Conservation (phyloP, 2,113 vertebrate genomes). For the Calypte anna region DNA sequence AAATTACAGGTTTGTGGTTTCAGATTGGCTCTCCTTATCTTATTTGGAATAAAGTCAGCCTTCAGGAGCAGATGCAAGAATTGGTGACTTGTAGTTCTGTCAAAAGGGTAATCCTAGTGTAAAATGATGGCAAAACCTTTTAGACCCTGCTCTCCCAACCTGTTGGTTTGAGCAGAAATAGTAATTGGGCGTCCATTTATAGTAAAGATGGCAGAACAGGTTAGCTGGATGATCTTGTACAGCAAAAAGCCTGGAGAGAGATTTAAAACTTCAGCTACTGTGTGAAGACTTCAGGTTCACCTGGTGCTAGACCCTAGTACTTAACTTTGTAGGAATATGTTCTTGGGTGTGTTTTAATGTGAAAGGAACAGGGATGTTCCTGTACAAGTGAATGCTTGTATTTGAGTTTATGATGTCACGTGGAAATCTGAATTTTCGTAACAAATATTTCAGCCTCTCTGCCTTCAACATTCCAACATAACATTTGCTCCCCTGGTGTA, state of each 20-base stretch:
- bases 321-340: not conserved
- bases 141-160: not conserved
- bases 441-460: not conserved
- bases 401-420: not conserved
- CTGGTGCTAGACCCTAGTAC: not conserved
- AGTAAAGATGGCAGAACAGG: not conserved
- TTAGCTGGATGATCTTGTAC: not conserved
- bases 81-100: fast-evolving
- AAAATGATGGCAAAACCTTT: not conserved
- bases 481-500: not conserved
- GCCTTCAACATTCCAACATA: not conserved
- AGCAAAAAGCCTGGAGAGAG: not conserved
- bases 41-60: not conserved
- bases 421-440: not conserved
- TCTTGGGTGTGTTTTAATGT: not conserved
- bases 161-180: not conserved
- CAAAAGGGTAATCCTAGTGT: not conserved
- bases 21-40: no score
- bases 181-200: not conserved
- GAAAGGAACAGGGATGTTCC: not conserved
- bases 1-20: not conserved
- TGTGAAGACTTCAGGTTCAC: not conserved
- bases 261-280: not conserved
- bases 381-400: not conserved
- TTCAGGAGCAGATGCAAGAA: not conserved